These are phyloP conservation scores for Apamea sordens DNA, from an alignment of 2,888 invertebrate species.

Conservation along the genomic window DNA sequence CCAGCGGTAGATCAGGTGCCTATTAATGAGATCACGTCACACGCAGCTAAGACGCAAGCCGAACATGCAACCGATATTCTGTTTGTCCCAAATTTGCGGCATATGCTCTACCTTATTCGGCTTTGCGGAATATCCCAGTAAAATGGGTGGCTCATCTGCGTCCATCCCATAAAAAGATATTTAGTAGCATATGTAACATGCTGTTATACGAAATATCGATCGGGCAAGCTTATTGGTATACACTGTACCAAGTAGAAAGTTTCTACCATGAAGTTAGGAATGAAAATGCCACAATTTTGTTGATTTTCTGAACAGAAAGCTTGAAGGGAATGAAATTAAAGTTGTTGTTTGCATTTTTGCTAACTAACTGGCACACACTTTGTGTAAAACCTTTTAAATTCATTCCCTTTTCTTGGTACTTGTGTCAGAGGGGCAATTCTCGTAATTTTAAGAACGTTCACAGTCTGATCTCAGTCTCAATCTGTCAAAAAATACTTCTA, in stretches of 20 bases:
- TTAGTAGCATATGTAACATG: slow-evolving; percentile 37
- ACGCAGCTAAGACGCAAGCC: background rate
- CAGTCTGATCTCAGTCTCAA: too few relatives aligned
- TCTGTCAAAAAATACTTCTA: too few relatives aligned
- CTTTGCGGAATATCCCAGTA: slow-evolving; percentile 11
- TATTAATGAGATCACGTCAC: background rate
- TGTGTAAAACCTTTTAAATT: background rate
- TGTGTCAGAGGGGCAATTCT: too few relatives aligned
- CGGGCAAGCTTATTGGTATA: background rate
- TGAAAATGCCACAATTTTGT: slow-evolving; percentile 1
- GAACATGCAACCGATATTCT: background rate
- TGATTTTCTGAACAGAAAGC: slow-evolving; percentile 8
- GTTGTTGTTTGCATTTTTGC: slow-evolving; percentile 6
- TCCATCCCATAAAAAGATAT: slow-evolving; percentile 36
- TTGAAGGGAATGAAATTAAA: slow-evolving; percentile 8
- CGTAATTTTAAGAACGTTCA: too few relatives aligned
- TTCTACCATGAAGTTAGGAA: slow-evolving; percentile 10
- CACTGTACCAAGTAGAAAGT: slow-evolving; percentile 7
- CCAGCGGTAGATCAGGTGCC: too few relatives aligned
- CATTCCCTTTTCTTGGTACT: background rate
- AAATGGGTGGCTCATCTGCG: slow-evolving; percentile 17
- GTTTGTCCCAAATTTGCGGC: background rate
- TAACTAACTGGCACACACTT: background rate
- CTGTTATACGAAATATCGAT: slow-evolving; percentile 19
- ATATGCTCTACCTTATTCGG: background rate